Evolutionary conservation across 2,113 vertebrate genomes (phyloP), one percentile per base, ranked within the genome.

Genomic region (Daphoenositta chrysoptera): DNA sequence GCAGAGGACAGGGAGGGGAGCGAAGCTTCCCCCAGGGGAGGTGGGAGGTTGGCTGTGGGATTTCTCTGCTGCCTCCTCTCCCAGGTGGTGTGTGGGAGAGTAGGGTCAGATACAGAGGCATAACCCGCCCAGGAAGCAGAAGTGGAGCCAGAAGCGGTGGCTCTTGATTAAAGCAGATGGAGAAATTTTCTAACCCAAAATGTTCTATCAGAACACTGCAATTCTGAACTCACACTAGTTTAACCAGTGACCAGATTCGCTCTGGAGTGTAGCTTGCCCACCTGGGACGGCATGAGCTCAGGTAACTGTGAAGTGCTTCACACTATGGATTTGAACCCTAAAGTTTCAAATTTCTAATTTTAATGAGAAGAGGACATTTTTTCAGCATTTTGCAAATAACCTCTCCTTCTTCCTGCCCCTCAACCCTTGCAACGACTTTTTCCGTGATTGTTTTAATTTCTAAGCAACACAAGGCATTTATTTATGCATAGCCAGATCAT

Each of bases 21-120:
- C 3, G 0, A 57, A 39, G 6, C 11, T 13, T 70, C 9, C 14
- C 9, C 4, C 0, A 3, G 64, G n/a, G 20, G 17, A 57, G 22
- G 39, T 58, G 42, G 28, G 20, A 66, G 17, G 13, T 31, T 71
- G 1, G 0, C 1, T 45, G 31, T 28, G 33, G 44, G 22, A 13
- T 69, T 28, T 82, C 16, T 24, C 10, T 44, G 13, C 30, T 10
- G 3, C 33, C 19, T 83, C 31, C 51, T 4, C 4, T 69, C 39
- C 40, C 45, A 30, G 17, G 15, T 33, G 31, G 7, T 82, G n/a
- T 1, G 2, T 69, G 47, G 64, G 23, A 78, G 15, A 39, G 27
- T 2, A 1, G 37, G n/a, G 24, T 15, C 60, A 42, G 37, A 22
- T 26, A 22, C 1, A 6, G 19, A 63, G 51, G 42, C 0, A 4